phyloP scores from a whole-genome alignment of 30 jellyfish, hydroid and myxozoan species.

The Cassiopea andromeda region DNA sequence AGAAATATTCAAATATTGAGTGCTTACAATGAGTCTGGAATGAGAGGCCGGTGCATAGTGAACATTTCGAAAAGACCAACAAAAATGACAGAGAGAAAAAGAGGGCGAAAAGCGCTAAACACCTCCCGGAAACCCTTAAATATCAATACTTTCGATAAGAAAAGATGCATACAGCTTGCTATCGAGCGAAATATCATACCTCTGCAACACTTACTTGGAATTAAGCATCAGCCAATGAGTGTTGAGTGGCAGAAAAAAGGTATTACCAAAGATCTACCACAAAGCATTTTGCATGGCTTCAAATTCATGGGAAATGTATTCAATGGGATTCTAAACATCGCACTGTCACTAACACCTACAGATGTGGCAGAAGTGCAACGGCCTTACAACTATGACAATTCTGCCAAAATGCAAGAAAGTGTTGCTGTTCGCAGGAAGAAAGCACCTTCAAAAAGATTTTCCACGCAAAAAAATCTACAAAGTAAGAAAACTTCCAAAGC shows the following conservation, averaged over 20 bases:
- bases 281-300: slow-evolving; percentile 20
- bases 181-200: slow-evolving; percentile 11
- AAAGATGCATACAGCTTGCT: background rate
- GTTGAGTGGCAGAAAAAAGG: slow-evolving; percentile 21
- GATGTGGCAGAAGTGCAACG: slow-evolving; percentile 10
- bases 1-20: background rate
- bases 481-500: background rate
- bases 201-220: slow-evolving; percentile 39
- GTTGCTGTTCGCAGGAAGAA: background rate
- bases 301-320: slow-evolving; percentile 37
- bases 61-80: background rate
- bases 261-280: background rate
- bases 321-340: slow-evolving; percentile 16
- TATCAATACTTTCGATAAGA: background rate
- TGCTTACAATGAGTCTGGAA: background rate
- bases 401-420: background rate
- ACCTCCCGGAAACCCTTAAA: background rate
- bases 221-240: slow-evolving; percentile 34
- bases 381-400: background rate
- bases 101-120: background rate
- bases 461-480: background rate
- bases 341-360: slow-evolving; percentile 26
- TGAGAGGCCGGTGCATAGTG: background rate
- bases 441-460: background rate
- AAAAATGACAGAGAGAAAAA: background rate